A percentile compares a stretch with the other conserved stretches of the same genome.
These are phyloP conservation scores for Crotalus helleri DNA, from an alignment of 2,113 vertebrate species.

Conservation along the genomic window DNA sequence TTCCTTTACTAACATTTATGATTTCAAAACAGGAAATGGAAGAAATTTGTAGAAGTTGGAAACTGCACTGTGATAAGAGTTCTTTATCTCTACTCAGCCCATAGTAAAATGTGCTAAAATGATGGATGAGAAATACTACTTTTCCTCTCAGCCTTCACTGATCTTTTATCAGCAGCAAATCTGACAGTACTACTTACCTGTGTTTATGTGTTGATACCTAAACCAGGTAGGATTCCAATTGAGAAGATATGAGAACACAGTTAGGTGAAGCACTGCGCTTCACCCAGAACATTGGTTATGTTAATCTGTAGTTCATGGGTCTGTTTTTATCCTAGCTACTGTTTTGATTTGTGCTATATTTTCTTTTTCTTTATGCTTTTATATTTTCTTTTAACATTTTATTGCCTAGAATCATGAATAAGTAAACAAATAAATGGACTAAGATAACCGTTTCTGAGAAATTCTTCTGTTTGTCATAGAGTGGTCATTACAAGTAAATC, in stretches of 20 bases:
- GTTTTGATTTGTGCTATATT: background rate
- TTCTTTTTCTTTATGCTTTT: background rate
- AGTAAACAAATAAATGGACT: too few relatives aligned
- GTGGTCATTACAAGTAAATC: too few relatives aligned
- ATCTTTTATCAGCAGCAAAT: conserved; percentile 54
- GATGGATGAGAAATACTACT: conserved; percentile 59
- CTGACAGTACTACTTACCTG: conserved; percentile 34
- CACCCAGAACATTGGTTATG: background rate
- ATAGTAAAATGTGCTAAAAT: conserved; percentile 47
- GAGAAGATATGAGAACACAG: conserved; percentile 19
- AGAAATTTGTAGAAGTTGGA: conserved; percentile 52
- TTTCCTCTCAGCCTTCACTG: conserved; percentile 36
- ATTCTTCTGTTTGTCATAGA: too few relatives aligned
- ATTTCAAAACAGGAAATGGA: conserved; percentile 39
- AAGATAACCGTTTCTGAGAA: too few relatives aligned
- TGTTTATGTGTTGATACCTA: conserved; percentile 16
- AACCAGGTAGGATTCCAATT: conserved; percentile 25
- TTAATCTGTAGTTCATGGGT: background rate
- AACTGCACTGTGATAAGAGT: conserved; percentile 58
- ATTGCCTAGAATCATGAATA: too few relatives aligned
- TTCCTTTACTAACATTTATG: conserved; percentile 29
- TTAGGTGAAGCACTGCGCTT: background rate
- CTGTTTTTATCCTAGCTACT: background rate
- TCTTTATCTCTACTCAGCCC: conserved; percentile 56
- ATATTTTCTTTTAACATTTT: too few relatives aligned